Conservation (phyloP, 2,113 vertebrate genomes). For the Heterocephalus glaber region DNA sequence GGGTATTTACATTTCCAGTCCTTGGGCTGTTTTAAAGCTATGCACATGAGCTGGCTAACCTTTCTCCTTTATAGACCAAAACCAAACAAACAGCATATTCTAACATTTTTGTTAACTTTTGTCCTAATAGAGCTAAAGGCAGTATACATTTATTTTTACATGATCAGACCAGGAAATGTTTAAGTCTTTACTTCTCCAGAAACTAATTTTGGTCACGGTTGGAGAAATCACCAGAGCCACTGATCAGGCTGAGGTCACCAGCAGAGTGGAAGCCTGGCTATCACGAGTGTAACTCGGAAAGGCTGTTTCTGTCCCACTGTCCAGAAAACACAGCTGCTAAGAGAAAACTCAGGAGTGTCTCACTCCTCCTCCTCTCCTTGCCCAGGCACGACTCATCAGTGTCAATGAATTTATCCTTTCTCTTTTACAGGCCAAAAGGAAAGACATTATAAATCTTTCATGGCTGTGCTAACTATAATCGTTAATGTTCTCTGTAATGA, state of each 20-base stretch:
- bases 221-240: not conserved
- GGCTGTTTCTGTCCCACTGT: not conserved
- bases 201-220: not conserved
- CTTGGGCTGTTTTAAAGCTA: not conserved
- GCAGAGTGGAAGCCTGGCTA: not conserved
- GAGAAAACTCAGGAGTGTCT: not conserved
- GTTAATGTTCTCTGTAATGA: not conserved
- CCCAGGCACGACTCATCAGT: not conserved
- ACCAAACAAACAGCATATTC: not conserved
- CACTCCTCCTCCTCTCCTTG: too few species aligned
- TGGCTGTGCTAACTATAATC: not conserved
- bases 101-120: conserved; percentile 20
- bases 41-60: not conserved
- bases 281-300: not conserved
- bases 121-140: not conserved
- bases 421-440: not conserved
- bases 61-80: not conserved
- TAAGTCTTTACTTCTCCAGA: not conserved
- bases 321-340: not conserved
- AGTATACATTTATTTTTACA: conserved; percentile 12
- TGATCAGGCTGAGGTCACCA: too few species aligned
- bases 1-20: not conserved
- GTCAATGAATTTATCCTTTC: not conserved
- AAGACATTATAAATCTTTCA: not conserved
- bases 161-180: not conserved